A percentile compares a stretch with the other conserved stretches of the same genome.
Conservation (phyloP, 2,888 invertebrate species). For the Latheticus oryzae region DNA sequence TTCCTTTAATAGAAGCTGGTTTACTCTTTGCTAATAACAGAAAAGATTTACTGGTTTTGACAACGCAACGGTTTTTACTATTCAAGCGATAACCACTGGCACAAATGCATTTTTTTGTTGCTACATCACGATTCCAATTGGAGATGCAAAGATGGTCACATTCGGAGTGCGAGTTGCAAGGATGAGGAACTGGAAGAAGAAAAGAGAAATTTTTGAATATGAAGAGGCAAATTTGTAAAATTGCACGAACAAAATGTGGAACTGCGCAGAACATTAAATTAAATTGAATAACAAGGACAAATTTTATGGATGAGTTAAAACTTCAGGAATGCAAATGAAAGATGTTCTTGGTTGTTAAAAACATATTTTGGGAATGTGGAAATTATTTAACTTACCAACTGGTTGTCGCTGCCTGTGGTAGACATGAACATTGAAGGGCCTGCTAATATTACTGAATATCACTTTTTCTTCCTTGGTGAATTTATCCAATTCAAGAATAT, state of each 20-base stretch:
- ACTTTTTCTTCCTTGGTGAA: slow-evolving; percentile 67
- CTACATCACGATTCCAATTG: slow-evolving; percentile 68
- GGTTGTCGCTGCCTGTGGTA: slow-evolving; percentile 85
- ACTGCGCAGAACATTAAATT: no score
- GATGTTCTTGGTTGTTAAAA: background rate
- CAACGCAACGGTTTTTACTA: slow-evolving; percentile 72
- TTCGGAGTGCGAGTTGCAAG: slow-evolving; percentile 75
- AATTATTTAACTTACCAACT: slow-evolving; percentile 72
- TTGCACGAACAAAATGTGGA: background rate
- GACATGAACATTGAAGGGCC: slow-evolving; percentile 76
- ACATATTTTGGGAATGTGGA: no score
- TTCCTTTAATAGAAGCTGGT: slow-evolving; percentile 79
- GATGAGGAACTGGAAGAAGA: slow-evolving; percentile 73
- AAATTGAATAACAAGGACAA: no score
- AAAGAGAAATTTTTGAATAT: background rate
- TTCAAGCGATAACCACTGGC: slow-evolving; percentile 76
- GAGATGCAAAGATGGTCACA: slow-evolving; percentile 85
- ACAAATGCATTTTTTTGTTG: slow-evolving; percentile 77
- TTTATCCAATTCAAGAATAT: slow-evolving; percentile 73
- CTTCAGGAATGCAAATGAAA: background rate
- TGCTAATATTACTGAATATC: slow-evolving; percentile 67
- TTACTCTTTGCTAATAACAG: slow-evolving; percentile 74
- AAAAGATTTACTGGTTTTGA: slow-evolving; percentile 71
- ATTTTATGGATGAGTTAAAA: no score
- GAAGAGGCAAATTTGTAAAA: background rate